A percentile compares a stretch with the other conserved stretches of the same genome.
phyloP scores from a whole-genome alignment of 2,113 vertebrate species.

The Thryonomys swinderianus region DNA sequence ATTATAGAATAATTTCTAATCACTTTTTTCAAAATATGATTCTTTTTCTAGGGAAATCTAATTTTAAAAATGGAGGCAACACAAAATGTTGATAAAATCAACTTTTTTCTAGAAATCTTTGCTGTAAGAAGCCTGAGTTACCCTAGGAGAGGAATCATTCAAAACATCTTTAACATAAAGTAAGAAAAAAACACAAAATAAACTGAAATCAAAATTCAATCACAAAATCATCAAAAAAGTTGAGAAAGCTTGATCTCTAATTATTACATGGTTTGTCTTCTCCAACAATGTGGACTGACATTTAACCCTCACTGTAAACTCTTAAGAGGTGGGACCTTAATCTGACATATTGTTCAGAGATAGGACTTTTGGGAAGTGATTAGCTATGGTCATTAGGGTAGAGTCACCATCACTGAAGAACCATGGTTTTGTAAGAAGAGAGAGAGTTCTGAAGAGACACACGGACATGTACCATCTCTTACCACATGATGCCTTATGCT shows the following conservation, averaged over 20 bases:
- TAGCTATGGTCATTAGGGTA: neutral
- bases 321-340: neutral
- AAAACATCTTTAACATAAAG: neutral
- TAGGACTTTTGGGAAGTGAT: neutral
- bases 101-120: neutral
- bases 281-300: neutral
- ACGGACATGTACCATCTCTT: neutral
- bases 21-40: neutral
- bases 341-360: neutral
- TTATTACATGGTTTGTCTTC: neutral
- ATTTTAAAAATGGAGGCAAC: neutral
- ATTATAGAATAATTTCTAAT: neutral
- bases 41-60: neutral
- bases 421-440: neutral
- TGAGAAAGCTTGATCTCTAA: neutral
- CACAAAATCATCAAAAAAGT: neutral
- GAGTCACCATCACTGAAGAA: neutral
- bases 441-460: neutral
- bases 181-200: neutral
- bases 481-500: neutral
- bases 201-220: slow-evolving; percentile 1
- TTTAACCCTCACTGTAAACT: neutral
- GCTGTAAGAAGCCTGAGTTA: neutral
- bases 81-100: neutral
- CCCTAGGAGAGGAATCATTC: neutral